Evolutionary conservation across 2,888 invertebrate genomes (phyloP).

Genomic region (Andrena marginata): DNA sequence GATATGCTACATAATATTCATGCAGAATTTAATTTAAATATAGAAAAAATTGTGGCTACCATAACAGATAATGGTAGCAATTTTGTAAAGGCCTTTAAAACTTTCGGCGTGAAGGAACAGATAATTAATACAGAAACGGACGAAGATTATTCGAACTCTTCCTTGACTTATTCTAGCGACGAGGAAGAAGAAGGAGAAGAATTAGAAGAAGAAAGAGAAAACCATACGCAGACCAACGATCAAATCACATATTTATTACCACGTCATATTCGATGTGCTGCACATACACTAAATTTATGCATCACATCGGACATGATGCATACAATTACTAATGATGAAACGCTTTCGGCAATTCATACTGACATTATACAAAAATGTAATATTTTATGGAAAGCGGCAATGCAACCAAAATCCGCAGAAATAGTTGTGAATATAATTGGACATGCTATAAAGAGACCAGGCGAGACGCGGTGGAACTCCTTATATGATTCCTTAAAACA

Average conservation of each 20-base stretch:
- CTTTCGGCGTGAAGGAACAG: background rate
- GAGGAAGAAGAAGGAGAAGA: background rate
- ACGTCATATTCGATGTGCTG: background rate
- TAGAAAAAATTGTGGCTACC: background rate
- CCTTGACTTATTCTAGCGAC: background rate
- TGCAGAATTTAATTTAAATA: background rate
- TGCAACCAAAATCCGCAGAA: background rate
- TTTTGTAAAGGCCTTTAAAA: background rate
- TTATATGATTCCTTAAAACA: too few relatives aligned
- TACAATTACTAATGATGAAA: too few relatives aligned
- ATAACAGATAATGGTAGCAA: background rate
- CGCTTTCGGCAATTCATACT: too few relatives aligned
- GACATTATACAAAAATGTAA: too few relatives aligned
- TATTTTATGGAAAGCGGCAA: background rate
- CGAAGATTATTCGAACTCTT: background rate
- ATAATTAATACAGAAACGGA: background rate
- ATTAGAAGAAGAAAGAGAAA: background rate
- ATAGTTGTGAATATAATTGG: too few relatives aligned
- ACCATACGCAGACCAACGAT: background rate
- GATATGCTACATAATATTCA: background rate
- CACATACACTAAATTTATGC: background rate
- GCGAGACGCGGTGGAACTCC: too few relatives aligned
- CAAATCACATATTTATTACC: background rate
- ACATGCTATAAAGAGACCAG: too few relatives aligned
- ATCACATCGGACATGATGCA: too few relatives aligned